Percentiles rank a stretch among this genome's conserved stretches.
Evolutionary conservation across 1,140 invertebrate species (phyloP).

Genomic region (Zaprionus camerounensis): DNA sequence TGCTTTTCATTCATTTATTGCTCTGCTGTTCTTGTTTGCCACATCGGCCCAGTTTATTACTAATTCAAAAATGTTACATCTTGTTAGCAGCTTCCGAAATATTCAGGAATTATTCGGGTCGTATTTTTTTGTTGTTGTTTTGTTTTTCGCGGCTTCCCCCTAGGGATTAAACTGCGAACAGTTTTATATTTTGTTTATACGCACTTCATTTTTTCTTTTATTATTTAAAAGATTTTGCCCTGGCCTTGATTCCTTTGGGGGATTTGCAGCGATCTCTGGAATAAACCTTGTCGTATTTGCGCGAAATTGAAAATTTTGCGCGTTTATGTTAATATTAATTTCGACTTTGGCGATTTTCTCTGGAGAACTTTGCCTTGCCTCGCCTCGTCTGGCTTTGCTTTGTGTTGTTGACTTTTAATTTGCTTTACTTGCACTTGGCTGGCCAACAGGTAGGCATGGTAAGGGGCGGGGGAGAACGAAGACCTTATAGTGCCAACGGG

Average conservation of each 20-base stretch:
- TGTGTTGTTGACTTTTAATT: slow-evolving; percentile 78
- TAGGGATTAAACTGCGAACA: slow-evolving; percentile 63
- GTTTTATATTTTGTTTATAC: slow-evolving; percentile 61
- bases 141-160: slow-evolving; percentile 29
- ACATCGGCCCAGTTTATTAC: slow-evolving; percentile 75
- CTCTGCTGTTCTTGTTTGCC: slow-evolving; percentile 35
- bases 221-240: slow-evolving; percentile 66
- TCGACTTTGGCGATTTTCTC: slow-evolving; percentile 53
- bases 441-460: slow-evolving; percentile 52
- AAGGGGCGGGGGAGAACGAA: not conserved
- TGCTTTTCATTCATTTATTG: slow-evolving; percentile 80
- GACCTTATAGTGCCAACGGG: slow-evolving; percentile 29
- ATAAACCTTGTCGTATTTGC: slow-evolving; percentile 37
- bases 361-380: not conserved
- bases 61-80: slow-evolving; percentile 80
- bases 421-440: slow-evolving; percentile 46
- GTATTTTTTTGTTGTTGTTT: slow-evolving; percentile 21
- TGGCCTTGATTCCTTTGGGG: slow-evolving; percentile 47
- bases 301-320: slow-evolving; percentile 50
- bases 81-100: slow-evolving; percentile 67
- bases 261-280: slow-evolving; percentile 32
- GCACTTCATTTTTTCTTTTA: slow-evolving; percentile 57
- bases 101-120: slow-evolving; percentile 10
- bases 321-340: slow-evolving; percentile 80
- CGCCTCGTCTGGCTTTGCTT: slow-evolving; percentile 25